Evolutionary conservation across 1,140 invertebrate genomes (phyloP), one percentile per base, ranked within the genome.

Genomic region (Eupeodes corollae): DNA sequence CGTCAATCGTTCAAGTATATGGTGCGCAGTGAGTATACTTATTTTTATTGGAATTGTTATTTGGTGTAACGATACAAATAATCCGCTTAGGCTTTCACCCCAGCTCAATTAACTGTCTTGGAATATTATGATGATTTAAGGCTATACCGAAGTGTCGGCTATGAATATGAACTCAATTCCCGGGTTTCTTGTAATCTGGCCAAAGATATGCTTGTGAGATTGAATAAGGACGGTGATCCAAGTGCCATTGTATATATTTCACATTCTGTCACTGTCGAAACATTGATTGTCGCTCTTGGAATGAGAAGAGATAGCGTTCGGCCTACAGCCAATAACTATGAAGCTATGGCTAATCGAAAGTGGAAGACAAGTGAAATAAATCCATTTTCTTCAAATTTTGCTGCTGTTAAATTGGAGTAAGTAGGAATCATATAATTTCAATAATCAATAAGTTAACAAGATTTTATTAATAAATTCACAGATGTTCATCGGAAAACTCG

Each of bases 61-160:
- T n/a, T n/a, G n/a, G n/a, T n/a, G n/a, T n/a, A n/a, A n/a, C n/a
- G n/a, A n/a, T n/a, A n/a, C n/a, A n/a, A n/a, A n/a, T n/a, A n/a
- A n/a, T n/a, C n/a, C n/a, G n/a, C 21, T 15, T 45, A 75, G 54
- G 77, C 75, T 11, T 86, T 89, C 56, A 77, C 73, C 40, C 77
- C 78, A 47, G 75, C 83, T 37, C 83, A 89, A 54, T 67, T 88
- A 1, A 71, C 77, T 51, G 62, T 85, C 3, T 48, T 91, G 26
- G 87, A 92, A 58, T 92, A 90, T 58, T 68, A 73, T 1, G 80
- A 87, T 61, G 88, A 92, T 69, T 64, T 92, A 8, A 74, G 84
- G 58, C 79, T 82, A 52, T 91, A 84, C 58, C 88, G 87, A 64
- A 79, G 77, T 46, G 75, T 78, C 44, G 84, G 86, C 5, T 84